phyloP scores from a whole-genome alignment of 2,888 invertebrate genomes.

The Busseola fusca region DNA sequence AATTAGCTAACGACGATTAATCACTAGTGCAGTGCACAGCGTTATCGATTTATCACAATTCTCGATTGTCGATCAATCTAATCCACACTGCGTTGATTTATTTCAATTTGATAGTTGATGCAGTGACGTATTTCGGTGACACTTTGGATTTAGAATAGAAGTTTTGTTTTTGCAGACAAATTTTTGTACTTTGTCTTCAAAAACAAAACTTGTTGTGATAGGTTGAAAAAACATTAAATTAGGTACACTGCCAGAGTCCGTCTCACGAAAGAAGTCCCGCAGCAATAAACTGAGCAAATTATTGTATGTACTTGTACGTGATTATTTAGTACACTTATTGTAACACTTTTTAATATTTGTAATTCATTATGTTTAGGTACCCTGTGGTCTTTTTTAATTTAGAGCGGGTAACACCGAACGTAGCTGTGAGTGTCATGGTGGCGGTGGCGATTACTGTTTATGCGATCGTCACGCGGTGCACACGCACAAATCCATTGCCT shows the following conservation, averaged over 20 bases:
- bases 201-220: no score
- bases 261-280: neutral
- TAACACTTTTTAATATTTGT: no score
- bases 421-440: no score
- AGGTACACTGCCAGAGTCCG: neutral
- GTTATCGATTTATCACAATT: constrained; percentile 70
- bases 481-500: no score
- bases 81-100: constrained; percentile 57
- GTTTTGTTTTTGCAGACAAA: neutral
- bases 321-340: no score
- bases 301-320: no score
- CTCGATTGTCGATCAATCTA: constrained; percentile 70
- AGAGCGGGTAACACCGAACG: no score
- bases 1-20: constrained; percentile 70
- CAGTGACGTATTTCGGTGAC: constrained; percentile 26
- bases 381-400: no score
- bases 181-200: no score
- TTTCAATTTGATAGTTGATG: constrained; percentile 56
- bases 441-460: no score
- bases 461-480: no score
- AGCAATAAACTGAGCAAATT: neutral
- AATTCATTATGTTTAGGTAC: no score
- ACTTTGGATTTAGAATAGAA: constrained; percentile 21
- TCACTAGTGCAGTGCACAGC: constrained; percentile 65
- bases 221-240: neutral